Percentiles rank a stretch among this genome's conserved stretches.
These are phyloP conservation scores for Passer montanus DNA, from an alignment of 2,113 vertebrate species.

Conservation along the genomic window DNA sequence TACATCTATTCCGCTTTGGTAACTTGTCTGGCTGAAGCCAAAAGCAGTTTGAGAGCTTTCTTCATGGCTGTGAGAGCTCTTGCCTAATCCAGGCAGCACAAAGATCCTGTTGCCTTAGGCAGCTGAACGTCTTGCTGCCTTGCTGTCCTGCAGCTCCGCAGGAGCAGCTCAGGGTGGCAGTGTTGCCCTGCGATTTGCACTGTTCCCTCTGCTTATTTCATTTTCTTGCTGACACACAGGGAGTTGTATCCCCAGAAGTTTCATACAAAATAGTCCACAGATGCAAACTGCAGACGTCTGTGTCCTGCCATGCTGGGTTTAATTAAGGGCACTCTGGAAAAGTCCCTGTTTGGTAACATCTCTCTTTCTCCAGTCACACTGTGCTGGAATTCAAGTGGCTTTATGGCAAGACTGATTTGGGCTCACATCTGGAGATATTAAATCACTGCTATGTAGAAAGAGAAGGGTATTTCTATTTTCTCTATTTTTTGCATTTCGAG, in stretches of 20 bases:
- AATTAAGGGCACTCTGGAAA: constrained; percentile 25
- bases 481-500: not conserved
- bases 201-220: not conserved
- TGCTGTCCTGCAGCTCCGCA: not conserved
- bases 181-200: constrained; percentile 26
- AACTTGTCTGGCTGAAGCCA: not conserved
- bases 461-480: not conserved
- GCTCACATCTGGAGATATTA: constrained; percentile 5
- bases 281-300: not conserved
- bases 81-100: not conserved
- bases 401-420: not conserved
- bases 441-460: not conserved
- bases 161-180: constrained; percentile 52
- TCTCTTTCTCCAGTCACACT: not conserved
- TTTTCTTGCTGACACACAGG: not conserved
- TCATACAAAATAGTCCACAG: not conserved
- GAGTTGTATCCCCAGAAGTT: not conserved
- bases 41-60: not conserved
- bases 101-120: not conserved
- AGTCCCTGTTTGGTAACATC: not conserved
- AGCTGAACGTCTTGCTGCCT: not conserved
- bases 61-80: not conserved
- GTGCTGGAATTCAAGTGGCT: not conserved
- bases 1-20: not conserved
- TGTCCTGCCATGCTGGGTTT: constrained; percentile 3